Evolutionary conservation across 30 jellyfish, hydroid and myxozoan genomes (phyloP).

Genomic region (Chironex yamaguchii): DNA sequence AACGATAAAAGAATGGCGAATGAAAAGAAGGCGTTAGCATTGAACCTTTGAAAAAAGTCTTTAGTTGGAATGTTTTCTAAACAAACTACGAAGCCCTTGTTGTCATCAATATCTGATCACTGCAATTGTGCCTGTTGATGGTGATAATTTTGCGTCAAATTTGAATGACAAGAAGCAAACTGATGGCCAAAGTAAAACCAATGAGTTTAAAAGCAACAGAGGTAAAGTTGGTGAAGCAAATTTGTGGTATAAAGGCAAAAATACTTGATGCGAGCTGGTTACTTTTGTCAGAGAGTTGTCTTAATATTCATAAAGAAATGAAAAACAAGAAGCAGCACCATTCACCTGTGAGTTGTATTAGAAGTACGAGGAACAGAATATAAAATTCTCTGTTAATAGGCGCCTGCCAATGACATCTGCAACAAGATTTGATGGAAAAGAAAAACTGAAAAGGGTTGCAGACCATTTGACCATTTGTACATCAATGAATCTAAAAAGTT

Average conservation of each 20-base stretch:
- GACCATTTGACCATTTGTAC: slow-evolving; percentile 22
- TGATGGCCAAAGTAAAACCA: not conserved
- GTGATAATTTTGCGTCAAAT: slow-evolving; percentile 13
- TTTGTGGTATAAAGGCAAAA: slow-evolving; percentile 35
- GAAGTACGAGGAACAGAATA: slow-evolving; percentile 41
- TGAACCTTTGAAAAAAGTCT: slow-evolving; percentile 61
- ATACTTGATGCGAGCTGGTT: slow-evolving; percentile 50
- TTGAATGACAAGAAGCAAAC: slow-evolving; percentile 20
- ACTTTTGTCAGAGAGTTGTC: slow-evolving; percentile 69
- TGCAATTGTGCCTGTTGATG: slow-evolving; percentile 20
- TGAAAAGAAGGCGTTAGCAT: slow-evolving; percentile 39
- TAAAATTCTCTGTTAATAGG: not conserved
- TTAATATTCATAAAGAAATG: slow-evolving; percentile 51
- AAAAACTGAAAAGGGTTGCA: slow-evolving; percentile 47
- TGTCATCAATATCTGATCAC: slow-evolving; percentile 1
- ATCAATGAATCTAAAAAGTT: slow-evolving; percentile 6
- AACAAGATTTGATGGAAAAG: slow-evolving; percentile 56
- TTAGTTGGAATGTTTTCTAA: slow-evolving; percentile 61
- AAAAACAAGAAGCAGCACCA: slow-evolving; percentile 62
- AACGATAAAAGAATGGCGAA: slow-evolving; percentile 14
- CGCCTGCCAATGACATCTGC: slow-evolving; percentile 73
- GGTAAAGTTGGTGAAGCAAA: slow-evolving; percentile 15
- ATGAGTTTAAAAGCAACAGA: slow-evolving; percentile 21
- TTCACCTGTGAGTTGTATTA: slow-evolving; percentile 62
- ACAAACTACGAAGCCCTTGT: slow-evolving; percentile 41